phyloP scores from a whole-genome alignment of 2,113 vertebrate genomes.

The Mirounga angustirostris region DNA sequence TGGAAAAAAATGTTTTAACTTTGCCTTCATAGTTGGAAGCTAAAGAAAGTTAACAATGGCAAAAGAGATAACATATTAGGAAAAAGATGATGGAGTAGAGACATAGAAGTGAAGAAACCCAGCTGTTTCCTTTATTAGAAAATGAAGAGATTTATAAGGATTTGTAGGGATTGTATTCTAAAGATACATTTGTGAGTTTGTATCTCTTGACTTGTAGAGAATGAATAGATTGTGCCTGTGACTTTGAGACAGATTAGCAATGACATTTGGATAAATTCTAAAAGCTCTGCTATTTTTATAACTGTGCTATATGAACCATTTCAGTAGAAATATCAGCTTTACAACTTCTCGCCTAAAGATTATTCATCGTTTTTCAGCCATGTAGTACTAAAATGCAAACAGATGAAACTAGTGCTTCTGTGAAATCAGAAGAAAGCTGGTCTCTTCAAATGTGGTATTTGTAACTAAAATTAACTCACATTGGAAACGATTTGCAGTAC shows the following conservation, averaged over 20 bases:
- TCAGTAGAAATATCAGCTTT: conserved; percentile 79
- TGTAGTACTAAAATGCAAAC: conserved; percentile 72
- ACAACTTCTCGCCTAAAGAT: conserved; percentile 72
- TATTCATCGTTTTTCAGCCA: conserved; percentile 55
- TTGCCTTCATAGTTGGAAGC: conserved; percentile 23
- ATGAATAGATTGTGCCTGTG: conserved; percentile 51
- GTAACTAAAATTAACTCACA: conserved; percentile 31
- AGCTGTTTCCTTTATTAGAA: conserved; percentile 65
- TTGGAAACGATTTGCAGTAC: neutral
- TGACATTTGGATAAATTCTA: conserved; percentile 77
- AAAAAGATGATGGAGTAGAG: conserved; percentile 58
- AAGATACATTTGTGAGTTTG: conserved; percentile 42
- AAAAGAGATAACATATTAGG: conserved; percentile 52
- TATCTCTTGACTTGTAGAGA: conserved; percentile 65
- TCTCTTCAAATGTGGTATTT: conserved; percentile 54
- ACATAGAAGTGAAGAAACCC: neutral
- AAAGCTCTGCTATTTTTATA: conserved; percentile 79
- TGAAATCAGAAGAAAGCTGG: conserved; percentile 45
- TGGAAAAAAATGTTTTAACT: neutral
- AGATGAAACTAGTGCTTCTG: conserved; percentile 60
- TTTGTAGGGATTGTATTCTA: conserved; percentile 65
- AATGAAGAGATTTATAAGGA: neutral
- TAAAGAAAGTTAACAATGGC: conserved; percentile 36
- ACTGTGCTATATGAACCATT: conserved; percentile 62
- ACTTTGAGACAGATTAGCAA: conserved; percentile 69